Evolutionary conservation across 2,888 invertebrate species (phyloP), one percentile per base, ranked within the genome.

Genomic region (Perithous albicinctus): DNA sequence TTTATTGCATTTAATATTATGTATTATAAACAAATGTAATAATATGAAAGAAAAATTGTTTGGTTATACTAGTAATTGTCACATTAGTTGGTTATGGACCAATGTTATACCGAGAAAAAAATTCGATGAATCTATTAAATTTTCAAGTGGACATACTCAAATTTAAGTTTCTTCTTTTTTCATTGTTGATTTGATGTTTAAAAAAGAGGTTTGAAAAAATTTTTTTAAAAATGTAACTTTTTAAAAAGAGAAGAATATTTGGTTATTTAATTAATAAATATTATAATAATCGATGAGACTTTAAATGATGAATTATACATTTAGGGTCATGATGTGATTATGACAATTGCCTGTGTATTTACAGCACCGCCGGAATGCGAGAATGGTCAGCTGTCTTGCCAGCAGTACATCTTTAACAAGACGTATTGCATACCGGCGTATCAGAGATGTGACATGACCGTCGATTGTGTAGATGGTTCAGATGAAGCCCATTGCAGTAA

Each of bases 401-500:
- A 96, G 69, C 97, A 97, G 93, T 99, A 98, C 94, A 96, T 97
- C 88, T 99, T 97, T 95, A 99, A 99, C 94, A 97, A 97, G 94
- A 98, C 98, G 35, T 98, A 97, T 93, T 99, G 99, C 93, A 96
- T 98, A 92, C 98, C 98, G 80, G 96, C 97, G 83, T 97, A 98
- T 94, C 96, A 97, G 93, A 96, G 97, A 93, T 99, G 99, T 94
- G 99, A 99, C 94, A 98, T 97, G 96, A 96, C 96, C 86, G 97
- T 97, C 41, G 98, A 99, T 94, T 99, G 99, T 93, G 96, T 97
- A 82, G 98, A 98, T 93, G 98, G 98, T 85, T 97, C 97, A 43
- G 99, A 99, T 93, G 99, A 99, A 94, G 97, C 96, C 10, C 97
- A 97, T 92, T 99, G 99, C 95, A 97, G 98, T 98, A 94, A 97